Percentiles rank a stretch among this genome's conserved stretches.
Conservation (phyloP, 2,113 vertebrate species). For the Sclerurus mexicanus region DNA sequence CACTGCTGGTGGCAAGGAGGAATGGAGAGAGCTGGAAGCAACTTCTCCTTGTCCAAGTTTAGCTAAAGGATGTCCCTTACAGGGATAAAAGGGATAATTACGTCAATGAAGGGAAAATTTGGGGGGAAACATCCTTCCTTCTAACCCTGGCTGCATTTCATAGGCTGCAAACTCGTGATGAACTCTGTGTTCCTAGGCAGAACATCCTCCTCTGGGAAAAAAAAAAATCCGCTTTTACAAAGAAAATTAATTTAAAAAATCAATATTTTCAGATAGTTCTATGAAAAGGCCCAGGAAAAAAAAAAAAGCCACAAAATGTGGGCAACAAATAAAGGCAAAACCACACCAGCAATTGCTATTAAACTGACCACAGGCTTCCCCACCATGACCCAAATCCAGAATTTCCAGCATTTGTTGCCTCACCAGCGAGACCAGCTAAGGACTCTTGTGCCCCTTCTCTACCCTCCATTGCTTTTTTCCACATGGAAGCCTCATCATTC, state of each 20-base stretch:
- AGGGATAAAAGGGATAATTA: neutral
- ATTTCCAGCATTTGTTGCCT: neutral
- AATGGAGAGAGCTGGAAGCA: neutral
- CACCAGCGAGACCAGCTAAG: fast-evolving
- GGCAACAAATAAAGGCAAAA: neutral
- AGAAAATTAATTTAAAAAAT: too few species aligned
- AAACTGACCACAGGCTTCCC: neutral
- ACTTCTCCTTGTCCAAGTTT: neutral
- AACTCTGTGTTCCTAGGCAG: neutral
- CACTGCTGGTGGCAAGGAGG: too few species aligned
- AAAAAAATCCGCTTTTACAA: too few species aligned
- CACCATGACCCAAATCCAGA: fast-evolving
- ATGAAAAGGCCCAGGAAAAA: neutral
- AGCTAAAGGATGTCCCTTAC: neutral
- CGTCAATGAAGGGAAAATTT: neutral
- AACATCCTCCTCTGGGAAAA: neutral
- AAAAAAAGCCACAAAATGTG: neutral
- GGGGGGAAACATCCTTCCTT: neutral
- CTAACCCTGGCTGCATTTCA: neutral
- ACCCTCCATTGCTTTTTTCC: neutral
- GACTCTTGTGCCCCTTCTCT: neutral
- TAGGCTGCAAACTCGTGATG: fast-evolving
- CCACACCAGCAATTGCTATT: neutral
- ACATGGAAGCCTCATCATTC: neutral
- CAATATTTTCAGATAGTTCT: neutral